phyloP scores from a whole-genome alignment of 2,113 vertebrate genomes.

The Rhea americana region DNA sequence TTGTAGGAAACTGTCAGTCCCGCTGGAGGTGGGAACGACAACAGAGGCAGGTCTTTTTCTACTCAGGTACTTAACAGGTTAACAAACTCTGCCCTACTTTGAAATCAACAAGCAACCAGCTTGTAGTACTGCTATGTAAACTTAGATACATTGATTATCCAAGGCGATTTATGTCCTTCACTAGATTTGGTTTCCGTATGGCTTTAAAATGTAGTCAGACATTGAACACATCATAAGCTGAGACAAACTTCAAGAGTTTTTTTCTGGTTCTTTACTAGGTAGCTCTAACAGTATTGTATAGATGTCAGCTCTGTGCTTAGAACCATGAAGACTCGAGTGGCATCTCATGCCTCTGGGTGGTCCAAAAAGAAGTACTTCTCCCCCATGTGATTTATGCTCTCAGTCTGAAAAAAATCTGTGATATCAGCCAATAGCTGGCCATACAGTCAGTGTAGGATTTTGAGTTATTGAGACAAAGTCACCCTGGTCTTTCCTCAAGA shows the following conservation, averaged over 20 bases:
- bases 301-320: neutral
- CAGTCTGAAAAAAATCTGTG: neutral
- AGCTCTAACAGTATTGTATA: neutral
- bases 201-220: neutral
- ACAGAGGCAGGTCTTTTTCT: conserved; percentile 57
- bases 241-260: neutral
- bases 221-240: neutral
- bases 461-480: neutral
- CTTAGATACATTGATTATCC: neutral
- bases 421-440: neutral
- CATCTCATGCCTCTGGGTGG: neutral
- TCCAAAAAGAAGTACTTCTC: neutral
- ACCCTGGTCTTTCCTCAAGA: neutral
- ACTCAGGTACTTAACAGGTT: conserved; percentile 64
- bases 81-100: conserved; percentile 48
- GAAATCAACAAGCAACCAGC: conserved; percentile 14
- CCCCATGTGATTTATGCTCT: neutral
- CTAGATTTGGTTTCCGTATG: neutral
- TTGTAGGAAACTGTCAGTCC: conserved; percentile 47
- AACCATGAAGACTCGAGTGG: neutral
- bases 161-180: conserved; percentile 18
- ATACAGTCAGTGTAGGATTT: neutral
- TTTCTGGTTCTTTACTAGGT: neutral
- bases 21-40: conserved; percentile 13
- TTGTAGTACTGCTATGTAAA: conserved; percentile 4